Evolutionary conservation across 1,140 invertebrate genomes (phyloP).

Genomic region (Nasonia giraulti): DNA sequence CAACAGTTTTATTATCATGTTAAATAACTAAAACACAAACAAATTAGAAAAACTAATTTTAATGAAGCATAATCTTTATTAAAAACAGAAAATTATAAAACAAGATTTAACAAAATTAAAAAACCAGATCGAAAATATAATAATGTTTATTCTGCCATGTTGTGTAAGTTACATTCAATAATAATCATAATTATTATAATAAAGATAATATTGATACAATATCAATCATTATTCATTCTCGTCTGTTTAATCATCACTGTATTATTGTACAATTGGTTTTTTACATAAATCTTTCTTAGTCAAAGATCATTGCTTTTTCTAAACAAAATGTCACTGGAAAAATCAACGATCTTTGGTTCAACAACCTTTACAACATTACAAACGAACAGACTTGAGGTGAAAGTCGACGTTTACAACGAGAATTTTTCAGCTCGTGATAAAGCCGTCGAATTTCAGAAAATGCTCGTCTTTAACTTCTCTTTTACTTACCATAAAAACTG

Average conservation of each 20-base stretch:
- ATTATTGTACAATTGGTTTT: slow-evolving; percentile 68
- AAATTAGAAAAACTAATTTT: neutral
- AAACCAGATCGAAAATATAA: slow-evolving; percentile 69
- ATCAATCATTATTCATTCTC: slow-evolving; percentile 64
- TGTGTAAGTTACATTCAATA: slow-evolving; percentile 65
- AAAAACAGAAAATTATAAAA: slow-evolving; percentile 46
- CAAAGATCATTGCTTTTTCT: slow-evolving; percentile 61
- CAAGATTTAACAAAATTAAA: slow-evolving; percentile 51
- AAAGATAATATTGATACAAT: slow-evolving; percentile 69
- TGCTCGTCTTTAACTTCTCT: slow-evolving; percentile 41
- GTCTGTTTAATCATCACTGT: slow-evolving; percentile 65
- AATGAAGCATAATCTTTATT: slow-evolving; percentile 46
- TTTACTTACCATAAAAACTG: slow-evolving; percentile 51
- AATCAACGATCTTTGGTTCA: slow-evolving; percentile 62
- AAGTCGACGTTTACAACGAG: slow-evolving; percentile 36
- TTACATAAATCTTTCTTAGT: slow-evolving; percentile 69
- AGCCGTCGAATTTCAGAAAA: slow-evolving; percentile 28
- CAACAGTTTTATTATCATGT: slow-evolving; percentile 3
- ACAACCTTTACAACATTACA: slow-evolving; percentile 66
- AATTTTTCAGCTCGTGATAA: neutral
- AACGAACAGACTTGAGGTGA: slow-evolving; percentile 30
- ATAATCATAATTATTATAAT: slow-evolving; percentile 63
- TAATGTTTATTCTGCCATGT: slow-evolving; percentile 69
- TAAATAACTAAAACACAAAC: neutral
- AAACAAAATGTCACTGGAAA: slow-evolving; percentile 53